Evolutionary conservation across 1,140 invertebrate species (phyloP).

Genomic region (Orchestia grillus): DNA sequence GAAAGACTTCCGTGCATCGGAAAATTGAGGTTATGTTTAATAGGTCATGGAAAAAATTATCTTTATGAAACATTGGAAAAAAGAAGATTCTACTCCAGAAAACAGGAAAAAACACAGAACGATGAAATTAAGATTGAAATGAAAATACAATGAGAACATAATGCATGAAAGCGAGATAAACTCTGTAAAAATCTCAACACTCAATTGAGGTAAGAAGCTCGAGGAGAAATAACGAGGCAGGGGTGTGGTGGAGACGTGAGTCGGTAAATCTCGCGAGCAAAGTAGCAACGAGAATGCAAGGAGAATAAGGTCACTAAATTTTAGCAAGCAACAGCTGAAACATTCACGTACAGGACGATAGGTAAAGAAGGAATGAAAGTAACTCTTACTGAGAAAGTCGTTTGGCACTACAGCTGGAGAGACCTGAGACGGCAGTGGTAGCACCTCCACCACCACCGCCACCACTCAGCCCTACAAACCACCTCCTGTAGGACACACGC

Average conservation of each 20-base stretch:
- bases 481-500: constrained; percentile 41
- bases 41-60: neutral
- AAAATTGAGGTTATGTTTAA: neutral
- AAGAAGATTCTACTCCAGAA: neutral
- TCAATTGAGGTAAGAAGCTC: neutral
- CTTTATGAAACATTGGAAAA: neutral
- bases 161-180: neutral
- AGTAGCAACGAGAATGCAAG: neutral
- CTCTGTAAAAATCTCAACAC: neutral
- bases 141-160: neutral
- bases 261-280: neutral
- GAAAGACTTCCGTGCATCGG: neutral
- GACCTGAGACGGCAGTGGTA: constrained; percentile 21
- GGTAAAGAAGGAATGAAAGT: constrained; percentile 39
- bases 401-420: constrained; percentile 55
- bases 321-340: neutral
- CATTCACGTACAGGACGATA: neutral
- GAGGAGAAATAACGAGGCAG: neutral
- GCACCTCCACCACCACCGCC: constrained; percentile 36
- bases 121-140: neutral
- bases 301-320: neutral
- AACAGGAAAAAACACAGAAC: neutral
- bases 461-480: constrained; percentile 51
- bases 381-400: constrained; percentile 56
- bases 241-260: neutral